Percentiles rank a stretch among this genome's conserved stretches.
Evolutionary conservation across 2,888 invertebrate species (phyloP).

Genomic region (Nephrotoma guestfalica): DNA sequence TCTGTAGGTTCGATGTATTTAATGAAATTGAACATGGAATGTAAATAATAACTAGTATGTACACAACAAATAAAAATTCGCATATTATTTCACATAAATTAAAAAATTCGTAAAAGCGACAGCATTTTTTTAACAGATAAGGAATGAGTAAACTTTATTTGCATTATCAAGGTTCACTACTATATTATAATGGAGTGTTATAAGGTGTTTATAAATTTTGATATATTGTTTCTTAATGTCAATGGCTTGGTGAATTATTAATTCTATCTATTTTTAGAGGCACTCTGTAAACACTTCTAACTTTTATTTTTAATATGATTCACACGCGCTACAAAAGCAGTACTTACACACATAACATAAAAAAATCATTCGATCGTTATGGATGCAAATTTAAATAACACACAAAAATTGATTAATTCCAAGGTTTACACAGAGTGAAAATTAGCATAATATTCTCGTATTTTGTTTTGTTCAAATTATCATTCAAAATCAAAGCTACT

Average conservation of each 20-base stretch:
- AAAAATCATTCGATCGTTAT: neutral
- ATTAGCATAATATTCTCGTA: neutral
- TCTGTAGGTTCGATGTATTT: neutral
- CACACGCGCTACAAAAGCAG: neutral
- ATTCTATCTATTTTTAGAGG: too few relatives aligned
- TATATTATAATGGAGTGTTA: neutral
- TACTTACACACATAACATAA: neutral
- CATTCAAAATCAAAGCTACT: neutral
- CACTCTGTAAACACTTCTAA: neutral
- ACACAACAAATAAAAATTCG: too few relatives aligned
- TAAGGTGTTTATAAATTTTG: neutral
- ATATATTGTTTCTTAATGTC: too few relatives aligned
- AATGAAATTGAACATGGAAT: too few relatives aligned
- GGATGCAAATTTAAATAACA: neutral
- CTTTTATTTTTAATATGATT: neutral
- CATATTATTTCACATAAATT: too few relatives aligned
- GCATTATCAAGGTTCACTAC: neutral
- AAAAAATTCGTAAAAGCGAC: neutral
- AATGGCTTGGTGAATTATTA: too few relatives aligned
- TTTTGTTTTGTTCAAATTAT: neutral
- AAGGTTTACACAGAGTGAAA: neutral
- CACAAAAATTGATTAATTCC: neutral
- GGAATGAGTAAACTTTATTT: neutral
- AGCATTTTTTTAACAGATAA: neutral
- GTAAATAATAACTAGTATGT: too few relatives aligned